Conservation (phyloP, 2,113 vertebrate species). For the Bubo bubo region DNA sequence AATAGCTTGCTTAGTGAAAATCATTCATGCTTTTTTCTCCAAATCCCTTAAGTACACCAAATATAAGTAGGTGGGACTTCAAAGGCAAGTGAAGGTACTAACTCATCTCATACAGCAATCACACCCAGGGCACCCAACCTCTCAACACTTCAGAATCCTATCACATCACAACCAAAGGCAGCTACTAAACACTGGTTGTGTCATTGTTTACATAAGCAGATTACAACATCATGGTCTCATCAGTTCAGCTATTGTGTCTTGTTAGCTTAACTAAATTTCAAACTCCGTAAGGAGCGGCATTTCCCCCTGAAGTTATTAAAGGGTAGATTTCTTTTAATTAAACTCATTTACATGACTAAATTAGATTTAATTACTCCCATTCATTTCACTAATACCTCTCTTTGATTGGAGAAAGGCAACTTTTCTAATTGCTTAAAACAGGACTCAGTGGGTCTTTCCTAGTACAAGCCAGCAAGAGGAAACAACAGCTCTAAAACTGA, state of each 20-base stretch:
- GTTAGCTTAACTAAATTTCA: conserved; percentile 80
- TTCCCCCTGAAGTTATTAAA: conserved; percentile 84
- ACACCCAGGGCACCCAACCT: rapidly evolving
- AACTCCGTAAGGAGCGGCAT: conserved; percentile 72
- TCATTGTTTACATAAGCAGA: conserved; percentile 71
- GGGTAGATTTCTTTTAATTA: conserved; percentile 84
- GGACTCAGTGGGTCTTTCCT: conserved; percentile 10
- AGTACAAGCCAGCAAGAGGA: neutral
- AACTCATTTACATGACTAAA: conserved; percentile 83
- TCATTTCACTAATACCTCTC: conserved; percentile 81
- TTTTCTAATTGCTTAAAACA: conserved; percentile 79
- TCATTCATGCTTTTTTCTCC: rapidly evolving
- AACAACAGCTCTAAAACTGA: neutral
- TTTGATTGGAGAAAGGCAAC: conserved; percentile 79
- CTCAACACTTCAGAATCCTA: rapidly evolving
- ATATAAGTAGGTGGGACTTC: neutral
- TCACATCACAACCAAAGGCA: neutral
- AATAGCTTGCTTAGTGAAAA: neutral
- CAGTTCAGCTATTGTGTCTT: conserved; percentile 79
- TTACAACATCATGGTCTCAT: conserved; percentile 67
- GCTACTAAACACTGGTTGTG: conserved; percentile 15
- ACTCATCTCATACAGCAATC: rapidly evolving
- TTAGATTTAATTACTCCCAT: conserved; percentile 84
- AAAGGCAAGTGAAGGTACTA: neutral
- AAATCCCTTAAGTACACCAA: neutral